Evolutionary conservation across 2,888 invertebrate genomes (phyloP), one percentile per base, ranked within the genome.

Genomic region (Hermaeophaga mercurialis): DNA sequence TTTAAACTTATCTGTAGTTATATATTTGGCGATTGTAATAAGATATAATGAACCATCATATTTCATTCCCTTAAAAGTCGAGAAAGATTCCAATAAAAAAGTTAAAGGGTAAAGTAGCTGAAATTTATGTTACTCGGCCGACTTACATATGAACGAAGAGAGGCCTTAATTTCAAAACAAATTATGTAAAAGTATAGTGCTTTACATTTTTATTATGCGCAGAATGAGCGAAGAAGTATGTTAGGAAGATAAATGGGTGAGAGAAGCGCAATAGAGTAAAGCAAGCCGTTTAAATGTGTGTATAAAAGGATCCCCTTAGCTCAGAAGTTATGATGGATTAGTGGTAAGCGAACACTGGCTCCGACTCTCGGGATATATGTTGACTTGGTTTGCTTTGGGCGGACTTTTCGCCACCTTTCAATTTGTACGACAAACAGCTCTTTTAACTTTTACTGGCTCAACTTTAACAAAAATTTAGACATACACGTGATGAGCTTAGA

Each of bases 171-270:
- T 69, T 69, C 67, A 68, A 68, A 70, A 70, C 73, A 74, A 73
- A 75, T 75, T 73, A 75, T 73, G 73, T 71, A 75, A 71, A 74
- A 70, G 70, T 66, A n/a, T n/a, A 72, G 72, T 70, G 73, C 73
- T 75, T 74, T 75, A 74, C 74, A 75, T 74, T 74, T 75, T 74
- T 75, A 76, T 76, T 73, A 74, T 72, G 70, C 69, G 56, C 61
- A 63, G 70, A 73, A 69, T 68, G 71, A 65, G 65, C 55, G 57
- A 66, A 68, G 67, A 67, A 70, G 69, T 67, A 69, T 66, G 68
- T 67, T 66, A 62, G 60, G 65, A 71, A 73, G 73, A 75, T 75
- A 74, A 73, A 76, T 74, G 73, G 69, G 67, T 64, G 65, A 63
- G 68, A 70, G 71, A 69, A 73, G 69, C 65, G 70, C 59, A 53